Conservation (phyloP, 1,140 invertebrate genomes). For the Drosophila aff. region DNA sequence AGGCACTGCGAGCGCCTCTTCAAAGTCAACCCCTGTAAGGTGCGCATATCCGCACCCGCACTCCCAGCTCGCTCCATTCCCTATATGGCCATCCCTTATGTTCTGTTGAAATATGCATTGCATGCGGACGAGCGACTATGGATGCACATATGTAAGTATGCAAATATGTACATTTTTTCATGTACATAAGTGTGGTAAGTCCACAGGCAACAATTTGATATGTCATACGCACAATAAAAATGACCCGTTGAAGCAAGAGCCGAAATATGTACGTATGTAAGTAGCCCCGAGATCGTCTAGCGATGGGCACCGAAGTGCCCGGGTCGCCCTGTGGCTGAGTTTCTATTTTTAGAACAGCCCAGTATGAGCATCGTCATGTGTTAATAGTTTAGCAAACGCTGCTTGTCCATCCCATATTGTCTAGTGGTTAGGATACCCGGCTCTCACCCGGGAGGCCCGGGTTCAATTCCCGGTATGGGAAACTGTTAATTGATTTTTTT, state of each 20-base stretch:
- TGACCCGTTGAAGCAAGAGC: no score
- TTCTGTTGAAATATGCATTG: slow-evolving; percentile 40
- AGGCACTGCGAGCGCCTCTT: slow-evolving; percentile 32
- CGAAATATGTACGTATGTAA: not conserved
- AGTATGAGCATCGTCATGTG: no score
- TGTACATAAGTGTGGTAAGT: not conserved
- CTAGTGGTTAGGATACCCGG: slow-evolving; percentile 94
- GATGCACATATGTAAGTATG: not conserved
- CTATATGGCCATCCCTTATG: slow-evolving; percentile 13
- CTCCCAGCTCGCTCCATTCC: not conserved
- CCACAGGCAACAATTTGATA: not conserved
- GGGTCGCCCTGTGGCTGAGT: slow-evolving; percentile 11
- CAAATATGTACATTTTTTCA: not conserved
- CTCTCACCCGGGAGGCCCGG: slow-evolving; percentile 92
- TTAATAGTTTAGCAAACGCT: not conserved
- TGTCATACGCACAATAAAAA: not conserved
- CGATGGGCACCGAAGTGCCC: not conserved
- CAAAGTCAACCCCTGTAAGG: slow-evolving; percentile 24
- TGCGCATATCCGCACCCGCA: slow-evolving; percentile 9
- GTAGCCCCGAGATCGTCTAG: not conserved
- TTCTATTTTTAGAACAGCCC: slow-evolving; percentile 10
- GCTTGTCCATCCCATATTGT: slow-evolving; percentile 86
- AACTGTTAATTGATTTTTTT: slow-evolving; percentile 48
- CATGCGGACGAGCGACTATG: slow-evolving; percentile 3
- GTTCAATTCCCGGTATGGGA: slow-evolving; percentile 94